phyloP scores from a whole-genome alignment of 1,140 invertebrate species.

The Anastrepha obliqua region DNA sequence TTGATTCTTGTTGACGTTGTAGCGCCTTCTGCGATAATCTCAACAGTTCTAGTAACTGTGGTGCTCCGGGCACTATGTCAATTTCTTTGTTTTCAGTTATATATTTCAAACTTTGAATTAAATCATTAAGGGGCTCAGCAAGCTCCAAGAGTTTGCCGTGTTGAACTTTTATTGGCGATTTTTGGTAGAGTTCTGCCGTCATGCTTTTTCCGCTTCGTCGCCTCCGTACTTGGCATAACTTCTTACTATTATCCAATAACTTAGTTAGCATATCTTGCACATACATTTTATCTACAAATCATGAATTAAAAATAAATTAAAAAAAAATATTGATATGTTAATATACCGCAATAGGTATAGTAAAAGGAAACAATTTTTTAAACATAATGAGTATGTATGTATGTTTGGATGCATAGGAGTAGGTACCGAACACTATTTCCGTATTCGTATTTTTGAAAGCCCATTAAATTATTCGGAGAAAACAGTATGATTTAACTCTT shows the following conservation, averaged over 20 bases:
- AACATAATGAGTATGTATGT: background rate
- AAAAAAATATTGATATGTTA: background rate
- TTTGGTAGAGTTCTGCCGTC: conserved; percentile 19
- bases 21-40: background rate
- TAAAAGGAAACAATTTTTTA: conserved; percentile 10
- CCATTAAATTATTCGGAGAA: no score
- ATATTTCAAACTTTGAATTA: conserved; percentile 7
- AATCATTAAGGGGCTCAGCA: conserved; percentile 28
- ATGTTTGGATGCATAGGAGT: no score
- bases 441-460: no score
- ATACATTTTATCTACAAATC: conserved; percentile 40
- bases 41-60: background rate
- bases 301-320: conserved; percentile 37
- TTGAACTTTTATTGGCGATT: background rate
- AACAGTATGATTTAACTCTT: no score
- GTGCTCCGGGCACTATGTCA: background rate
- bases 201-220: conserved; percentile 38
- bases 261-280: conserved; percentile 35
- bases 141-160: background rate
- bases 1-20: background rate
- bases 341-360: background rate
- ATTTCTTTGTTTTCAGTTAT: conserved; percentile 4
- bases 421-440: no score
- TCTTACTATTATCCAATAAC: conserved; percentile 42
- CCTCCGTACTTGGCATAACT: conserved; percentile 13